phyloP scores from a whole-genome alignment of 2,113 vertebrate species.

The Sardina pilchardus region DNA sequence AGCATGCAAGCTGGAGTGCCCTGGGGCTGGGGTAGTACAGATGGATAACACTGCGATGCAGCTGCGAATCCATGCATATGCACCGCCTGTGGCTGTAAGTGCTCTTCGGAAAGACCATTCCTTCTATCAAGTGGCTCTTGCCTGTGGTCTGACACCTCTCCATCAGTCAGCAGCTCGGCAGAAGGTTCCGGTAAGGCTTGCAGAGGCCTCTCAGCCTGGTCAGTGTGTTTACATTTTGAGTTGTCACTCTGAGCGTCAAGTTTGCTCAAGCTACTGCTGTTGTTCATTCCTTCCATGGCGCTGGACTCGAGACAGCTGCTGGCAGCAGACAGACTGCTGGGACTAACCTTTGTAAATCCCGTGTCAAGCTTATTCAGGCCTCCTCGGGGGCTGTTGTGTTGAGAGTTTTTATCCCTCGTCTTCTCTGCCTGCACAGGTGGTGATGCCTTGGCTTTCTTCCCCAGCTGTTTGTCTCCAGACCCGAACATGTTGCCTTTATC shows the following conservation, averaged over 20 bases:
- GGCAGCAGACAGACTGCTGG: constrained; percentile 30
- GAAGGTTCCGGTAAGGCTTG: not conserved
- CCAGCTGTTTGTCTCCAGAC: constrained; percentile 23
- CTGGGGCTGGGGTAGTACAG: constrained; percentile 31
- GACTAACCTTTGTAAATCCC: constrained; percentile 37
- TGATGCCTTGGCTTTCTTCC: constrained; percentile 26
- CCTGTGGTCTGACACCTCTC: constrained; percentile 15
- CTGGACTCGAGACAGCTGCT: constrained; percentile 41
- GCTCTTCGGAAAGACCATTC: not conserved
- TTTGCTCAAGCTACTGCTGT: constrained; percentile 29
- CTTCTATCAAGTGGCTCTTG: not conserved
- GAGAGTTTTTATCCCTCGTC: constrained; percentile 17
- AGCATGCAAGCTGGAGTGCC: constrained; percentile 44
- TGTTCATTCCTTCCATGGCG: constrained; percentile 42
- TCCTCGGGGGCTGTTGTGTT: constrained; percentile 30
- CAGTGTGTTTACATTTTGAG: constrained; percentile 33
- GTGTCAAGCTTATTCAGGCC: constrained; percentile 29
- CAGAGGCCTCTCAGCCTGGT: not conserved
- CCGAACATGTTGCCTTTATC: constrained; percentile 43
- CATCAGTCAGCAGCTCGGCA: constrained; percentile 21
- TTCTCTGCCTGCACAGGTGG: constrained; percentile 23
- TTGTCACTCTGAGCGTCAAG: constrained; percentile 31
- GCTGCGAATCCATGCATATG: constrained; percentile 2
- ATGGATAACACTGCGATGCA: constrained; percentile 5
- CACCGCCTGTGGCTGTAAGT: not conserved